Base-by-base conservation (phyloP, 2,113 vertebrate genomes). In the Sinocyclocheilus maitianheensis region DNA sequence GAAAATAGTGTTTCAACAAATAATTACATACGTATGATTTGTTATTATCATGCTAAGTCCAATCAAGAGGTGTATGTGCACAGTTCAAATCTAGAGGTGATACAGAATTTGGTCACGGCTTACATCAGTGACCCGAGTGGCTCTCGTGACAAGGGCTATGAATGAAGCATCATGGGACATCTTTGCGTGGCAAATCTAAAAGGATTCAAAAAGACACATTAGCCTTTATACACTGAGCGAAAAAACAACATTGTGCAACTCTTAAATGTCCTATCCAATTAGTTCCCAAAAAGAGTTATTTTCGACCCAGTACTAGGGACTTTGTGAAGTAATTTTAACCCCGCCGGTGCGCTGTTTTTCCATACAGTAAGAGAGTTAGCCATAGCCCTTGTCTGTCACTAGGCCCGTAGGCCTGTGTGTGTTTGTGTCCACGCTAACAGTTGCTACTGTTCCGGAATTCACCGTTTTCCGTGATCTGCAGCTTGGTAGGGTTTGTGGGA, bases 401-500 rank as follows among this genome's bases (percentile, higher is more conserved):
- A 60, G 76, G 37, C 72, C 18, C 5, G 0, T 63, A n/a, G 34
- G n/a, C 78, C 78, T 5, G 40, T 75, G 40, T 58, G 16, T 2
- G 40, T 65, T 86, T 48, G 43, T 40, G 65, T 72, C 67, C 60
- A 77, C 20, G 85, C 96, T 95, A 99, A 90, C 98, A 98, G 96
- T 96, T 98, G 94, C 97, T 97, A 91, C 97, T 97, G 96, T 98
- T 99, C 85, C 97, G 94, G 92, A 99, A 99, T 94, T 99, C 98
- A 91, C 98, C 98, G 89, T 99, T 99, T 92, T 99, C 98, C 0
- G 98, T 99, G 92, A 99, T 99, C 96, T 99, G 98, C 91, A 99
- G 96, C 89, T 98, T 98, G 81, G 97, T 97, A 76, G 97, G 97
- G 96, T 98, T 99, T 96, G 97, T 98, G 88, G 98, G 98, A 89